Base-by-base conservation (phyloP, 2,113 vertebrate genomes). In the Scomber japonicus region DNA sequence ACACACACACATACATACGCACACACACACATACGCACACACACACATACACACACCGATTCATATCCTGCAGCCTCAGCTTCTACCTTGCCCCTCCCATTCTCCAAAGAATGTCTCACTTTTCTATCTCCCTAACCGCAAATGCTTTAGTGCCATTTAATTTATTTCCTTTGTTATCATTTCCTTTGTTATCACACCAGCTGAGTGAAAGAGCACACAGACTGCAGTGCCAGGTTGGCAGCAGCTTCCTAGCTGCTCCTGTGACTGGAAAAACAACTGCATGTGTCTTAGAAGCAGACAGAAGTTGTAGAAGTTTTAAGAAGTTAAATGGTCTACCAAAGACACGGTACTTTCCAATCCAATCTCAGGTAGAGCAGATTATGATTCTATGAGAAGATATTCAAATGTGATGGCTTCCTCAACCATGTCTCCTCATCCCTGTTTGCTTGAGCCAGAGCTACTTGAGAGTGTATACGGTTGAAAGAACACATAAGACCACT, bases 81-180 rank as follows among this genome's bases (percentile, higher is more conserved):
- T 77, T 83, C 71, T 66, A 64, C 51, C 64, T 80, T 15, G 44
- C 70, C 73, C 83, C 84, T 73, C 82, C 81, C 56, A 71, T 55
- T 79, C 65, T 19, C 70, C 83, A 85, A 82, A 88, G 67, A 81
- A 78, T 80, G 80, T 80, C 86, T 82, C 51, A 46, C 67, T 84
- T 81, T 74, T 83, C 74, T 84, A 71, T 84, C 71, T 85, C 66
- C 59, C 30, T n/a, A 7, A 91, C 86, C 76, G 7, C 90, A 92
- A 91, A 90, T 85, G 71, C 76, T 88, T 85, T 81, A 81, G 55
- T 65, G 54, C 80, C 48, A 80, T 90, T 93, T 86, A 30, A 85
- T 88, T 88, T 87, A 88, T 84, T 86, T 89, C 80, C 76, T 91
- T 88, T 81, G 90, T 90, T 88, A 87, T 90, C 82, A 66, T 68